Evolutionary conservation across 1,140 invertebrate species (phyloP), one percentile per base, ranked within the genome.

Genomic region (Drusus annulatus): DNA sequence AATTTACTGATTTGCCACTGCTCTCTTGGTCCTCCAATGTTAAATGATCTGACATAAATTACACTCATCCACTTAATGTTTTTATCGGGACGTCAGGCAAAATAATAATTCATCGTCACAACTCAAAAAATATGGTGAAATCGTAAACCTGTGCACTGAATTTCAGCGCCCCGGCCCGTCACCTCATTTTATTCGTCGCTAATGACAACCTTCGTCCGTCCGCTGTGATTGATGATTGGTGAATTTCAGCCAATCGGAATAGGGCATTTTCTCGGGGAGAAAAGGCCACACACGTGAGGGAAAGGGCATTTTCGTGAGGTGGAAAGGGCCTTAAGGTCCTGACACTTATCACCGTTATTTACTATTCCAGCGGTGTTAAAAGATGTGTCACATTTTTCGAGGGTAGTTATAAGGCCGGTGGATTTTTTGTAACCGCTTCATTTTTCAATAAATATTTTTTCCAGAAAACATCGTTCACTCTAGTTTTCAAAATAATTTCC

Each of bases 261-360:
- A 60, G 71, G 71, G 54, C 71, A 56, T 25, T 52, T 21, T 54
- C 45, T 19, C 63, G 17, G 63, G 63, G 16, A n/a, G 17, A 16
- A 28, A 16, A 68, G 63, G 63, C 0, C 15, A 36, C 1, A 65
- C 45, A 31, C 50, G 36, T 3, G 19, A 17, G 36, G 68, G 50
- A 60, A 23, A 23, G 56, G 6, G 17, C 15, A 65, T 65, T 65
- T n/a, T 45, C 21, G 23, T 16, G 52, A 31, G 71, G 71, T 58
- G 71, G 51, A 74, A 56, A 58, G 25, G 71, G 51, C 52, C 68
- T 54, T 31, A 56, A 36, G 71, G 71, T 75, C 71, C 52, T 75
- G 71, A 75, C 71, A 75, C 71, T 75, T 75, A 58, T 75, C 71
- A 56, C 71, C 52, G 71, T 75, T 75, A 75, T 75, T 75, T 75